Conservation (phyloP, 2,797 vertebrate species). For the Catostomus latipinnis region DNA sequence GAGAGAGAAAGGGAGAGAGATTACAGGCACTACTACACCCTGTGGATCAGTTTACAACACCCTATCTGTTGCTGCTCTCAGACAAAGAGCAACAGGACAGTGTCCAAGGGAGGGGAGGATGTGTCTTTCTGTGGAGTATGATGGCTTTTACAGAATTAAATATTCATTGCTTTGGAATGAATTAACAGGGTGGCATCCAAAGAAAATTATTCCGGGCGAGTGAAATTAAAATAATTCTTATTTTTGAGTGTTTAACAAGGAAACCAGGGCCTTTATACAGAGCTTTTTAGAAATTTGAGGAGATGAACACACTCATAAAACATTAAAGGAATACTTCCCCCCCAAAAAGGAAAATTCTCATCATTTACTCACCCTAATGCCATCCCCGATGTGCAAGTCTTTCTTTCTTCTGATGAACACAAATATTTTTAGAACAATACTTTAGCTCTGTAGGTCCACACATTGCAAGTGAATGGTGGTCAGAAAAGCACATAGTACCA, state of each 20-base stretch:
- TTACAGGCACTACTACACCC: conserved; percentile 64
- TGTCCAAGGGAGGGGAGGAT: conserved; percentile 15
- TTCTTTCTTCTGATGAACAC: too few species aligned
- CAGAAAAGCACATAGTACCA: too few species aligned
- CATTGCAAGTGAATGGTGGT: too few species aligned
- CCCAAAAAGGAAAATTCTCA: too few species aligned
- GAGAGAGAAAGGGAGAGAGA: conserved; percentile 47
- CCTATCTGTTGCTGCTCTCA: conserved; percentile 49
- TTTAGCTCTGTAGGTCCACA: too few species aligned
- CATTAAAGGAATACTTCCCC: not conserved
- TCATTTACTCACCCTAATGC: too few species aligned
- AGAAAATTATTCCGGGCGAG: conserved; percentile 27
- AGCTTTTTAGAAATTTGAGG: not conserved
- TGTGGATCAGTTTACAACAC: conserved; percentile 59
- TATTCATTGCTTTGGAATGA: conserved; percentile 51
- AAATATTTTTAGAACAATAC: too few species aligned
- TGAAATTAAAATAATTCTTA: not conserved
- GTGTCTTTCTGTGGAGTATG: conserved; percentile 14
- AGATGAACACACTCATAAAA: not conserved
- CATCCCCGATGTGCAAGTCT: too few species aligned
- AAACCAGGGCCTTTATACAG: conserved; percentile 5
- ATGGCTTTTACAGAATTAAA: conserved; percentile 48
- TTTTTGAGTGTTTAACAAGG: not conserved
- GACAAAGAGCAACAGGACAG: conserved; percentile 51
- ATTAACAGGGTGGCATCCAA: conserved; percentile 45